phyloP scores from a whole-genome alignment of 2,113 vertebrate species.

The Stictonetta naevosa region DNA sequence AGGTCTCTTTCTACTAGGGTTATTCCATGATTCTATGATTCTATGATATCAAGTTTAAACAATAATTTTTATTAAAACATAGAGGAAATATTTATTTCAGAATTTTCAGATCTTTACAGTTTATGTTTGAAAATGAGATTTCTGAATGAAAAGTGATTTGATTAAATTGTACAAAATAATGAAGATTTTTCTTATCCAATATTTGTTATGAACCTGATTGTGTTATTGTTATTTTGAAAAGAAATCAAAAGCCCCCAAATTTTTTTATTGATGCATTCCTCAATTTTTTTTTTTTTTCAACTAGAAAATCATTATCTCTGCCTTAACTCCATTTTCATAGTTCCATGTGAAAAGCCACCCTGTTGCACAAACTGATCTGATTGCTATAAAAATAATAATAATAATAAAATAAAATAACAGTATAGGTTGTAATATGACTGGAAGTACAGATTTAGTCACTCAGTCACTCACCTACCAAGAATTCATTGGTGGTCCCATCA shows the following conservation, averaged over 20 bases:
- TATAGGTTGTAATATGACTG: background rate
- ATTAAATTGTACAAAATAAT: background rate
- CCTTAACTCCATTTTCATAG: background rate
- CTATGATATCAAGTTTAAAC: background rate
- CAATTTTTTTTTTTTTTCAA: background rate
- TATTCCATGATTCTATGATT: no score
- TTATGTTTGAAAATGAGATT: background rate
- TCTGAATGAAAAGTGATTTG: background rate
- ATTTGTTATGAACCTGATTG: rapidly evolving
- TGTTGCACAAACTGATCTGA: background rate
- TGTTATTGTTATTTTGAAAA: background rate
- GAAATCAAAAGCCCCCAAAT: background rate
- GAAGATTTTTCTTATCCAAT: background rate
- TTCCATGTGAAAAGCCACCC: background rate
- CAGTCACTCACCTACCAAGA: background rate
- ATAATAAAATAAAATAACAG: background rate
- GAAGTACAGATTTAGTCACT: background rate
- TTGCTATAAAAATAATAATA: background rate
- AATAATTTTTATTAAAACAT: background rate
- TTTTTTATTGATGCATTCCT: background rate
- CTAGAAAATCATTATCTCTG: background rate
- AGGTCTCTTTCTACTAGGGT: no score
- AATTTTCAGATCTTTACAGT: background rate
- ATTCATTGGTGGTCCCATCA: background rate
- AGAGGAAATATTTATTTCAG: background rate